Evolutionary conservation across 2,888 invertebrate genomes (phyloP).

Genomic region (Hyposoter didymator): DNA sequence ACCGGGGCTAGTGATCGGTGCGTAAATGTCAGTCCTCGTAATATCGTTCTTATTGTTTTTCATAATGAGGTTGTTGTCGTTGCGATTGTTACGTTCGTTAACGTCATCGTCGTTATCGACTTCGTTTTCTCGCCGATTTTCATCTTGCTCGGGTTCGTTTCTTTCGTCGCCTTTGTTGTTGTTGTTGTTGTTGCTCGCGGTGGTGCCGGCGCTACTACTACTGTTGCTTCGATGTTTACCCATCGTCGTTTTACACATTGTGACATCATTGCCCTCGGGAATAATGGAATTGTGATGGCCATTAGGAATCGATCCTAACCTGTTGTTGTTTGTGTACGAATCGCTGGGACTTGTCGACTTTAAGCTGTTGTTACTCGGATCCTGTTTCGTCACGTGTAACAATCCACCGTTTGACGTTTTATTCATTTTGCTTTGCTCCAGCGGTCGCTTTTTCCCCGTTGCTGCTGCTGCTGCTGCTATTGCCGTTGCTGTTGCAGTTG

Average conservation of each 20-base stretch:
- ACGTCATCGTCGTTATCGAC: background rate
- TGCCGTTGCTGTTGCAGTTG: conserved; percentile 61
- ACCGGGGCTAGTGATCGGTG: conserved; percentile 87
- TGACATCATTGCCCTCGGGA: background rate
- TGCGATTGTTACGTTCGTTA: conserved; percentile 17
- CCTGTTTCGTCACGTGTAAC: conserved; percentile 70
- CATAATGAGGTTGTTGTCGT: conserved; percentile 1
- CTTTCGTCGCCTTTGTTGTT: conserved; percentile 73
- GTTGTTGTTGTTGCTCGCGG: conserved; percentile 79
- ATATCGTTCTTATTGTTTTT: conserved; percentile 47
- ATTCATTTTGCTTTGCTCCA: conserved; percentile 69
- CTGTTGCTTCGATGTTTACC: conserved; percentile 72
- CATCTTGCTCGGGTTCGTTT: background rate
- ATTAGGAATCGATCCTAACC: conserved; percentile 80
- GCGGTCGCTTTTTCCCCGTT: conserved; percentile 62
- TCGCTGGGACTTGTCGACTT: conserved; percentile 82
- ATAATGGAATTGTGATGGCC: conserved; percentile 75
- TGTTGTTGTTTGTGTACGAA: conserved; percentile 83
- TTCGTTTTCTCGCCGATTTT: background rate
- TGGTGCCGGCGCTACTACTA: conserved; percentile 80
- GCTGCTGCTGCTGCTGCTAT: conserved; percentile 47
- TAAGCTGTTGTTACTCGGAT: conserved; percentile 80
- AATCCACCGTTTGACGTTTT: conserved; percentile 70
- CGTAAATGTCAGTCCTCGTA: conserved; percentile 75
- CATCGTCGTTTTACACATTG: conserved; percentile 68